Evolutionary conservation across 2,113 vertebrate genomes (phyloP).

Genomic region (Macheiramphus alcinus): DNA sequence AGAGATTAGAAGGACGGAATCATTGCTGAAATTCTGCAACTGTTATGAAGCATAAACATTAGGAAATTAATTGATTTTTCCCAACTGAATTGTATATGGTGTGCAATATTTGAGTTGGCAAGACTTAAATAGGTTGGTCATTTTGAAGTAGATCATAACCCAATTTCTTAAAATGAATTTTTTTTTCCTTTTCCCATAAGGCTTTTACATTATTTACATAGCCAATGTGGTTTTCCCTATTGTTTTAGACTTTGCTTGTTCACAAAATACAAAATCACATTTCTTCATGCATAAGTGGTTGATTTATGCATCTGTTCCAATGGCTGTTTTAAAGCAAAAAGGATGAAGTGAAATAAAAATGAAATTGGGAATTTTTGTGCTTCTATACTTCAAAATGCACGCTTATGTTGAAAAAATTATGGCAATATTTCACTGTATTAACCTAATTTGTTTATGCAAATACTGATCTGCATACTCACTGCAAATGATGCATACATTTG

Average conservation of each 20-base stretch:
- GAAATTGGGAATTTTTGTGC: background rate
- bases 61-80: conserved; percentile 24
- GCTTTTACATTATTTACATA: background rate
- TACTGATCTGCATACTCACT: background rate
- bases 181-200: background rate
- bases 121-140: background rate
- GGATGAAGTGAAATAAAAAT: conserved; percentile 30
- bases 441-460: background rate
- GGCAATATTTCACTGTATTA: background rate
- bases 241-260: conserved; percentile 32
- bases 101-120: background rate
- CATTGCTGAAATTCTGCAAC: background rate
- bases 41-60: conserved; percentile 11
- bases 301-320: conserved; percentile 26
- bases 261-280: conserved; percentile 23
- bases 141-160: conserved; percentile 1
- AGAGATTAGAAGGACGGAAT: conserved; percentile 3
- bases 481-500: background rate
- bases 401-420: background rate
- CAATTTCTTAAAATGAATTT: background rate
- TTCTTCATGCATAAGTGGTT: conserved; percentile 19
- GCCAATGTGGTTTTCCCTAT: background rate
- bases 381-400: conserved; percentile 21
- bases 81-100: background rate
- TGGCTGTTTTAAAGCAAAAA: conserved; percentile 33